These are phyloP conservation scores for Cryptops parisi DNA, from an alignment of 2,888 invertebrate species.

Conservation along the genomic window DNA sequence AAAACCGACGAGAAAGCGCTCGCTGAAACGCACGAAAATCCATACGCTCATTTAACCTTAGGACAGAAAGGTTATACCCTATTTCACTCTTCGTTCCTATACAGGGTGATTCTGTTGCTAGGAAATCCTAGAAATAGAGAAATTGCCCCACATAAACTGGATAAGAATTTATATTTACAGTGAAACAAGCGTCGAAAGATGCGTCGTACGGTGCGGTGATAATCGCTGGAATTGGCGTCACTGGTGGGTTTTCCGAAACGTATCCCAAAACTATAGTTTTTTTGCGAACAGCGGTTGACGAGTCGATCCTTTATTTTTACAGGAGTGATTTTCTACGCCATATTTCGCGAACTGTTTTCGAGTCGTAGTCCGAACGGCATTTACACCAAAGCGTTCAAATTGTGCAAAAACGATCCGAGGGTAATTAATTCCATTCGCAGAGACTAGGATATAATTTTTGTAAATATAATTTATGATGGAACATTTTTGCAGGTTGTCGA, in stretches of 20 bases:
- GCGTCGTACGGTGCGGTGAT: slow-evolving; percentile 71
- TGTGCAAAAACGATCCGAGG: slow-evolving; percentile 56
- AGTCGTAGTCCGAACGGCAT: slow-evolving; percentile 72
- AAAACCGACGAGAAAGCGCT: not conserved
- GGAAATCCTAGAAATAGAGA: too few species aligned
- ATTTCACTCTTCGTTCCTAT: too few species aligned
- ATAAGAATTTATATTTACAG: too few species aligned
- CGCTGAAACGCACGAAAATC: not conserved
- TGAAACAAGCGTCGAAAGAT: slow-evolving; percentile 82
- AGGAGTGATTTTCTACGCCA: slow-evolving; percentile 61
- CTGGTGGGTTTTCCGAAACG: slow-evolving; percentile 34
- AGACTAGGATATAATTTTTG: too few species aligned
- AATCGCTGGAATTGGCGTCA: slow-evolving; percentile 61
- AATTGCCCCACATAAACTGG: too few species aligned
- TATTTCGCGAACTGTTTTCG: slow-evolving; percentile 76
- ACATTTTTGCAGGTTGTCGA: slow-evolving; percentile 45
- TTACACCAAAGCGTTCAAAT: slow-evolving; percentile 60
- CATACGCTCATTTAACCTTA: slow-evolving; percentile 4
- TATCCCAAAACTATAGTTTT: too few species aligned
- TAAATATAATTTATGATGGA: too few species aligned
- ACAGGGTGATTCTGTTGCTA: too few species aligned
- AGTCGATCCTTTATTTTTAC: slow-evolving; percentile 13
- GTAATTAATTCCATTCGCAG: too few species aligned
- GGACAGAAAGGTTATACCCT: slow-evolving; percentile 1
- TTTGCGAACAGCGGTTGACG: too few species aligned